A percentile compares a stretch with the other conserved stretches of the same genome.
These are phyloP conservation scores for Myrmecobius fasciatus DNA, from an alignment of 2,113 vertebrate genomes.

Conservation along the genomic window DNA sequence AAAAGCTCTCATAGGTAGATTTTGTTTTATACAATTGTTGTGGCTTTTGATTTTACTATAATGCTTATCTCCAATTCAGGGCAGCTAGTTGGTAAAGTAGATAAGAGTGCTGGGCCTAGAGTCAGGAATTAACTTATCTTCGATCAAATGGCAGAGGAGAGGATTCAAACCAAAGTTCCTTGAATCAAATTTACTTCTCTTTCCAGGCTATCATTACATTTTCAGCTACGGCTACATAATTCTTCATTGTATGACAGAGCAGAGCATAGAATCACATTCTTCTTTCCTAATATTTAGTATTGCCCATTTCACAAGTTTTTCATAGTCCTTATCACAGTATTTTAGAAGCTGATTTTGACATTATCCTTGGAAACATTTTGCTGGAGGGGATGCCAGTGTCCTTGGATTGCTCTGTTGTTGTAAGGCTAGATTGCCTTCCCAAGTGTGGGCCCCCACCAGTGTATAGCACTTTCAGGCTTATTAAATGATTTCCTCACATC, in stretches of 20 bases:
- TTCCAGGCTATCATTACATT: background rate
- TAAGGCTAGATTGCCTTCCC: background rate
- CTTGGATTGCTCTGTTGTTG: background rate
- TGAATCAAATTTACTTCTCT: background rate
- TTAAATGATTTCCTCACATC: background rate
- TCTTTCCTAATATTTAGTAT: background rate
- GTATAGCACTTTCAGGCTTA: background rate
- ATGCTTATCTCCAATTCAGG: background rate
- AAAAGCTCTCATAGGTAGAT: background rate
- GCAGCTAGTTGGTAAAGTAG: background rate
- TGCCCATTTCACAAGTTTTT: constrained; percentile 24
- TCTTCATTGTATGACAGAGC: background rate
- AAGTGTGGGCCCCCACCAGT: background rate
- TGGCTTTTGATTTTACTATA: background rate
- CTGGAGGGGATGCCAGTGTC: background rate
- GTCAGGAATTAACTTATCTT: constrained; percentile 29
- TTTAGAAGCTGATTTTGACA: constrained; percentile 2
- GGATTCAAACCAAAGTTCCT: background rate
- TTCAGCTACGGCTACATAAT: constrained; percentile 11
- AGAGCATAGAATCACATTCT: background rate
- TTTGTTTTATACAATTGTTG: background rate
- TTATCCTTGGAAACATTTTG: background rate
- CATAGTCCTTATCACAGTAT: background rate
- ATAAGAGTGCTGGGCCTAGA: background rate
- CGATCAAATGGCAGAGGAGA: constrained; percentile 9